Percentiles rank a stretch among this genome's conserved stretches.
phyloP scores from a whole-genome alignment of 2,888 invertebrate genomes.

The Anarsia innoxiella region DNA sequence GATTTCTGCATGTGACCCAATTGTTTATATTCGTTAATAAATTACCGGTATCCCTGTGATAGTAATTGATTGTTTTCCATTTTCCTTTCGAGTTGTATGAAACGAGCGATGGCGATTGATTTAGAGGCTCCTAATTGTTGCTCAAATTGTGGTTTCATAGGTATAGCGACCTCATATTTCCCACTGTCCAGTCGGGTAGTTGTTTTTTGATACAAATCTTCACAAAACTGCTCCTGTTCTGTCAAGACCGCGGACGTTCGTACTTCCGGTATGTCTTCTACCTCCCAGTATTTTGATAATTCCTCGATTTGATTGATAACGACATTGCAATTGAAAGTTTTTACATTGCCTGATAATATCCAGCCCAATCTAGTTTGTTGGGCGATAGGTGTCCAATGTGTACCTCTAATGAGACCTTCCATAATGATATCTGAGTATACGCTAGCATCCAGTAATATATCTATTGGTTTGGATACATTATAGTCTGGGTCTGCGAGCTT shows the following conservation, averaged over 20 bases:
- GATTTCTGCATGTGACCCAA: background rate
- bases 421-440: slow-evolving; percentile 1
- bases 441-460: background rate
- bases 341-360: slow-evolving; percentile 5
- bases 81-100: background rate
- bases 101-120: slow-evolving; percentile 11
- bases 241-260: no score
- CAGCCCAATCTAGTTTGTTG: slow-evolving; percentile 6
- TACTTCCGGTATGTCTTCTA: no score
- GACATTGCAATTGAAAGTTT: slow-evolving; percentile 2
- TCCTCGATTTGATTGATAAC: slow-evolving; percentile 1
- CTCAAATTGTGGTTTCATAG: slow-evolving; percentile 9
- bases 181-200: slow-evolving; percentile 7
- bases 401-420: slow-evolving; percentile 1
- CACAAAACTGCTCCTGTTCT: slow-evolving; percentile 1
- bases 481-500: slow-evolving; percentile 20
- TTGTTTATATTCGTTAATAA: background rate
- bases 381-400: no score
- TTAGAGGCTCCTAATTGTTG: slow-evolving; percentile 10
- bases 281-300: slow-evolving; percentile 5
- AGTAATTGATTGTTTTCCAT: background rate
- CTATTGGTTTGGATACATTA: slow-evolving; percentile 10
- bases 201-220: slow-evolving; percentile 7
- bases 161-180: slow-evolving; percentile 9
- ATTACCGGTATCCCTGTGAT: background rate